Percentiles rank a stretch among this genome's conserved stretches.
Evolutionary conservation across 2,888 invertebrate genomes (phyloP).

Genomic region (Archaeoteleia sp.): DNA sequence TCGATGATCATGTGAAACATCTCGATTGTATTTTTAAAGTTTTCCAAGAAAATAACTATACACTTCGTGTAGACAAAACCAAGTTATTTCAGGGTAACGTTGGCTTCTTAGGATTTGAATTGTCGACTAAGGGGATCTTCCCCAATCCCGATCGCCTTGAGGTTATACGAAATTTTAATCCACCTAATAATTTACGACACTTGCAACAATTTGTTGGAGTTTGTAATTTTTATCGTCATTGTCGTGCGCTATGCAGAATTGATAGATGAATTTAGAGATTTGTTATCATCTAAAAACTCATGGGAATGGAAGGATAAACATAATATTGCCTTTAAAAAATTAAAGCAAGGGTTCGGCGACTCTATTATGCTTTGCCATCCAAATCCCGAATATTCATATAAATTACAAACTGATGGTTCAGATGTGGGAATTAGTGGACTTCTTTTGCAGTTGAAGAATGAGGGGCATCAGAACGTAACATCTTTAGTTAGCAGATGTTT

Average conservation of each 20-base stretch:
- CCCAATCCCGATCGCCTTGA: too few relatives aligned
- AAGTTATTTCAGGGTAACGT: too few relatives aligned
- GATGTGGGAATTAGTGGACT: conserved; percentile 33
- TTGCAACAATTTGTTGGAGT: conserved; percentile 5
- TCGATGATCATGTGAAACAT: conserved; percentile 3
- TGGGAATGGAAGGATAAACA: conserved; percentile 45
- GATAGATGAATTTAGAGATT: conserved; percentile 30
- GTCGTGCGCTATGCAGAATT: conserved; percentile 7
- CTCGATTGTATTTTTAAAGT: neutral
- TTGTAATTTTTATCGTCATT: conserved; percentile 3
- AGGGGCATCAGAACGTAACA: neutral
- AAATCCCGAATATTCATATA: conserved; percentile 14
- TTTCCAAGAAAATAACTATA: neutral
- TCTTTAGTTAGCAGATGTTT: neutral
- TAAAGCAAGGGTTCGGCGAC: conserved; percentile 38
- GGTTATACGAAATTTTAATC: neutral
- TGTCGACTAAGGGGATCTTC: neutral
- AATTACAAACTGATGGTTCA: conserved; percentile 38
- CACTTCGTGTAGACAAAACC: too few relatives aligned
- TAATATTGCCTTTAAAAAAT: conserved; percentile 26
- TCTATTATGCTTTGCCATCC: conserved; percentile 27
- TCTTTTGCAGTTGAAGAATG: neutral
- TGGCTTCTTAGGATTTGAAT: too few relatives aligned
- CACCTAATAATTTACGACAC: conserved; percentile 1
- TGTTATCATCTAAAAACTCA: conserved; percentile 19